Conservation (phyloP, 2,113 vertebrate species). For the Salvelinus fontinalis region DNA sequence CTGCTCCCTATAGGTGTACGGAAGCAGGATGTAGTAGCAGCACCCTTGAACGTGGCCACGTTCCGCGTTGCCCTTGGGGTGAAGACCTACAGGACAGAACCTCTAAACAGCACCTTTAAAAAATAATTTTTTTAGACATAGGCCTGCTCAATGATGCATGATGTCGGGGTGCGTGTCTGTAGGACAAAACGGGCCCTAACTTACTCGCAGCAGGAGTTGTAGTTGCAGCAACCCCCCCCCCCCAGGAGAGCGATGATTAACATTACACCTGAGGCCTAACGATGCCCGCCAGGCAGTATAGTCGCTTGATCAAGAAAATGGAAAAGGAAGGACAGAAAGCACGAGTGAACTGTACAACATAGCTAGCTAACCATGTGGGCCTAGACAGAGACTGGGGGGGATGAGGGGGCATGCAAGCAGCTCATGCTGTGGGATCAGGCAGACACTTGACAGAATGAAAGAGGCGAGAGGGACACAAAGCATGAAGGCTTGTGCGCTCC, state of each 20-base stretch:
- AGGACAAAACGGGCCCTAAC: background rate
- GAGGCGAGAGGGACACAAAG: slow-evolving; percentile 47
- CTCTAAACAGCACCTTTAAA: background rate
- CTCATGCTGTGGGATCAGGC: slow-evolving; percentile 65
- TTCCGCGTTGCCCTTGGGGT: background rate
- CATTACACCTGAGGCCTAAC: slow-evolving; percentile 16
- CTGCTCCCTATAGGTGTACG: background rate
- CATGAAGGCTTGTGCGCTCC: slow-evolving; percentile 46
- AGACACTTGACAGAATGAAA: slow-evolving; percentile 60
- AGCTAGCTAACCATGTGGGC: slow-evolving; percentile 41
- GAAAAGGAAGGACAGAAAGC: slow-evolving; percentile 31
- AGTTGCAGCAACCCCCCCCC: background rate
- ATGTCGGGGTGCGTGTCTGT: background rate
- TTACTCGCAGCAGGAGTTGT: background rate
- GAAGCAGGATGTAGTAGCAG: slow-evolving; percentile 7
- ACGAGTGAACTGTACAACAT: slow-evolving; percentile 65
- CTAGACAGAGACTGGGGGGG: slow-evolving; percentile 36
- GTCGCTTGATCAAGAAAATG: slow-evolving; percentile 48
- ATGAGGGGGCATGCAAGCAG: slow-evolving; percentile 62
- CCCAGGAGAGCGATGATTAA: background rate
- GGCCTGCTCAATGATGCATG: background rate
- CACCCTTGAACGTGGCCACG: background rate
- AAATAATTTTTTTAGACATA: background rate
- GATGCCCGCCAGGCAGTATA: slow-evolving; percentile 34
- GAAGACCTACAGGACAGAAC: background rate